These are phyloP conservation scores for Nannoperca australis DNA, from an alignment of 2,797 vertebrate genomes.

Conservation along the genomic window DNA sequence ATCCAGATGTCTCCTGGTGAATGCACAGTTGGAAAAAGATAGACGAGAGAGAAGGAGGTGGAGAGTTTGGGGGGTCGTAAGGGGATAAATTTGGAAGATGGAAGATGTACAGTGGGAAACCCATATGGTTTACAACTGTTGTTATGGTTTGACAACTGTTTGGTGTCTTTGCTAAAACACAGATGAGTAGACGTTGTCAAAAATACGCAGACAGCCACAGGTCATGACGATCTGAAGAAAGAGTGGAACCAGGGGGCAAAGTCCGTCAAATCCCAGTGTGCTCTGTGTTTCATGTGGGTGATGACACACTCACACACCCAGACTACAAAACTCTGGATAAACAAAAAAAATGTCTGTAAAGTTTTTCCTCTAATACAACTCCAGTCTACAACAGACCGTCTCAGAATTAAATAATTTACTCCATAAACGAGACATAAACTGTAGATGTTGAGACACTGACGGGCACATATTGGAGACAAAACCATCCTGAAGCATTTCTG, in stretches of 20 bases:
- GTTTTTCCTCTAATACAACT: constrained; percentile 49
- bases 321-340: constrained; percentile 55
- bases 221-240: constrained; percentile 27
- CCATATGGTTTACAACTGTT: constrained; percentile 47
- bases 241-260: constrained; percentile 21
- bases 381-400: constrained; percentile 49
- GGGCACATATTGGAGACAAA: constrained; percentile 27
- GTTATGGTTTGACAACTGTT: neutral
- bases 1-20: constrained; percentile 77
- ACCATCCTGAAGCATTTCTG: constrained; percentile 17
- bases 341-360: constrained; percentile 38
- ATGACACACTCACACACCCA: constrained; percentile 53
- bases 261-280: constrained; percentile 48
- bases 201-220: constrained; percentile 73
- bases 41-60: constrained; percentile 6
- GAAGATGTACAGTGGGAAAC: constrained; percentile 44
- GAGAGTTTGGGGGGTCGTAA: constrained; percentile 21
- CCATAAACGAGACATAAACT: constrained; percentile 53
- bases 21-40: constrained; percentile 49
- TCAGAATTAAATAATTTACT: constrained; percentile 35
- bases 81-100: constrained; percentile 28
- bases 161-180: constrained; percentile 56
- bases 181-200: constrained; percentile 55
- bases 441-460: constrained; percentile 30
- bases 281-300: constrained; percentile 60